A percentile compares a stretch with the other conserved stretches of the same genome.
phyloP scores from a whole-genome alignment of 2,797 vertebrate species.

The Numenius phaeopus region DNA sequence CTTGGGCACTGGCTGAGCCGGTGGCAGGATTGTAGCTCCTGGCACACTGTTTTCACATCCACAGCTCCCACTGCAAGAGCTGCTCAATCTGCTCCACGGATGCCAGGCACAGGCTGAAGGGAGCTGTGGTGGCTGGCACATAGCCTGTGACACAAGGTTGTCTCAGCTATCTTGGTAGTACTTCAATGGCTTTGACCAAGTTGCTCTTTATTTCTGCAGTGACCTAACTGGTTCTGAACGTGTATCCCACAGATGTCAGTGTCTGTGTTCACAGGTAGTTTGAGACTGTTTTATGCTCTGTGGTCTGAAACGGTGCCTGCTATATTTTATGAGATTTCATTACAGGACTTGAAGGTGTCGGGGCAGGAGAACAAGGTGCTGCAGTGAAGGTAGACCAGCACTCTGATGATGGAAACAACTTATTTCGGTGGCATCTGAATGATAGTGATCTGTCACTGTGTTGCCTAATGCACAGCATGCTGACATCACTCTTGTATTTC shows the following conservation, averaged over 20 bases:
- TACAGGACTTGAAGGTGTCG: not conserved
- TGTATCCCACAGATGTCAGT: fast-evolving
- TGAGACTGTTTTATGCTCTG: not conserved
- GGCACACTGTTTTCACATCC: not conserved
- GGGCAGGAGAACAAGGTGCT: not conserved
- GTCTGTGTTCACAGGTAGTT: not conserved
- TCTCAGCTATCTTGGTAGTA: not conserved
- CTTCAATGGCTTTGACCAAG: not conserved
- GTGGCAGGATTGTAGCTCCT: not conserved
- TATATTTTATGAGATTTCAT: not conserved
- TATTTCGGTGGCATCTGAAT: not conserved
- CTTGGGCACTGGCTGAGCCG: not conserved
- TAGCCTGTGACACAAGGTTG: fast-evolving
- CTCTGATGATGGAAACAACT: not conserved
- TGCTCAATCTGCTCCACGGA: fast-evolving
- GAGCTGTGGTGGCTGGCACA: not conserved
- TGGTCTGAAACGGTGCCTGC: not conserved
- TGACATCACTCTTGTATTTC: not conserved
- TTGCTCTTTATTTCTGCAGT: not conserved
- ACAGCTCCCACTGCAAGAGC: not conserved
- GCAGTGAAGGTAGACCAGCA: not conserved
- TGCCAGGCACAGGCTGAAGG: too few relatives aligned
- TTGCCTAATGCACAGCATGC: not conserved
- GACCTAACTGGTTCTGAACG: fast-evolving
- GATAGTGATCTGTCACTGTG: not conserved